Base-by-base conservation (phyloP, 2,888 invertebrate species). In the Cheilosia impressa region DNA sequence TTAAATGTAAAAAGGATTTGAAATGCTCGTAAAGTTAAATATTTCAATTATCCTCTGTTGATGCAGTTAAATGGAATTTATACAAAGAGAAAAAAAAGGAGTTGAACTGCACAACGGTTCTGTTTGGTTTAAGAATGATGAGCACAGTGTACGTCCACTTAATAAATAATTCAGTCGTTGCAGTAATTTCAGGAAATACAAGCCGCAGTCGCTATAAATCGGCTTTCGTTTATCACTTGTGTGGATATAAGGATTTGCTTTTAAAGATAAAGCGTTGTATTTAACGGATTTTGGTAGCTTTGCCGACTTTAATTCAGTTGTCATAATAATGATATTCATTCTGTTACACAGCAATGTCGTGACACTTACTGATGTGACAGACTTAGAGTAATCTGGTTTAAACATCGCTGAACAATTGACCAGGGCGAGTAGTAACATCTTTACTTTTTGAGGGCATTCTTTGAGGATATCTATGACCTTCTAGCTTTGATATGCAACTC, bases 21-120 rank as follows among this genome's bases (percentile, higher is more conserved):
- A 78, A 34, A 58, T 53, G 38, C 57, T 84, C 63, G 79, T 79
- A 65, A 79, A 79, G 58, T 65, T 69, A 65, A 65, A 83, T 73
- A 65, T 84, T 84, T 79, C 69, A 83, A 52, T 83, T 73, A 71
- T 77, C 22, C 38, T 45, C 43, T 38, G 38, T 45, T 58, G 34
- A 71, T 66, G 52, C 57, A 72, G 45, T 65, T 66, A 50, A 72
- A 53, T 77, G 82, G 55, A 66, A 72, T 53, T 63, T 19, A 52
- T 34, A 24, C 4, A n/a, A 43, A 53, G 31, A 27, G 13, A 31
- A 45, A 45, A 5, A n/a, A 6, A 17, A 47, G 17, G 6, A 17
- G 17, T 19, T 19, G 9, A 19, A 19, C 17, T 13, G 38, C 38
- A 13, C 38, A 38, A 38, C 38, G 13, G 38, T 38, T 38, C 38